Percentiles rank a stretch among this genome's conserved stretches.
These are phyloP conservation scores for Nixonia krombeini DNA, from an alignment of 1,140 invertebrate species.

Conservation along the genomic window DNA sequence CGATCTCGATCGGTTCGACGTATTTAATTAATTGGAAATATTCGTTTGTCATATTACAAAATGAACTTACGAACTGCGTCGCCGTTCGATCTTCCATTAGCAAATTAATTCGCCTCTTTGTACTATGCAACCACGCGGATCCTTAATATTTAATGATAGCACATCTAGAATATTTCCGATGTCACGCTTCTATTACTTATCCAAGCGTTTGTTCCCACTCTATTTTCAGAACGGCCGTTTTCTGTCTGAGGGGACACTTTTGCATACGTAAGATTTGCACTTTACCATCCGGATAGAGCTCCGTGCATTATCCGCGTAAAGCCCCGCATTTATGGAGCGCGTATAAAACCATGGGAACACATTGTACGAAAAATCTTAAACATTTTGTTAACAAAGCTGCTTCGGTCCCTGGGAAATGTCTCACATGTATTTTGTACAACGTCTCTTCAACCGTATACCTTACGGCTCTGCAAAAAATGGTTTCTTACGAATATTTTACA, in stretches of 20 bases:
- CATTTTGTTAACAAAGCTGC: constrained; percentile 37
- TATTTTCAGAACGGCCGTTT: constrained; percentile 22
- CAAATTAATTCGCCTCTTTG: neutral
- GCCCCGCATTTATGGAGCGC: constrained; percentile 8
- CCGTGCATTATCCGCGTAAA: constrained; percentile 20
- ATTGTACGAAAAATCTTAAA: constrained; percentile 29
- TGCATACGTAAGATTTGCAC: constrained; percentile 21
- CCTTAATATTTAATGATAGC: neutral
- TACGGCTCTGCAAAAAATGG: too few relatives aligned
- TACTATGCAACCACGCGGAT: neutral
- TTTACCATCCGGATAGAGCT: constrained; percentile 12
- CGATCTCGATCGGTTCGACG: too few relatives aligned
- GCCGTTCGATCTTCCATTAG: neutral
- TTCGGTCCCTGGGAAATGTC: constrained; percentile 10
- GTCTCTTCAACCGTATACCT: constrained; percentile 14
- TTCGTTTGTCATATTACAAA: too few relatives aligned
- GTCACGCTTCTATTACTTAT: neutral
- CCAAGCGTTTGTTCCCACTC: constrained; percentile 24
- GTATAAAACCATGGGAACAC: constrained; percentile 9
- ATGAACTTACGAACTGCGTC: neutral
- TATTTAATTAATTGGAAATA: too few relatives aligned
- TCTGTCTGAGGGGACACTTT: constrained; percentile 16
- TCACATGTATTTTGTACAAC: constrained; percentile 15
- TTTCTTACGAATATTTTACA: too few relatives aligned
- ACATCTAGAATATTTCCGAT: neutral